A percentile compares a stretch with the other conserved stretches of the same genome.
These are phyloP conservation scores for Phylloscopus collybita DNA, from an alignment of 2,797 vertebrate species.

Conservation along the genomic window DNA sequence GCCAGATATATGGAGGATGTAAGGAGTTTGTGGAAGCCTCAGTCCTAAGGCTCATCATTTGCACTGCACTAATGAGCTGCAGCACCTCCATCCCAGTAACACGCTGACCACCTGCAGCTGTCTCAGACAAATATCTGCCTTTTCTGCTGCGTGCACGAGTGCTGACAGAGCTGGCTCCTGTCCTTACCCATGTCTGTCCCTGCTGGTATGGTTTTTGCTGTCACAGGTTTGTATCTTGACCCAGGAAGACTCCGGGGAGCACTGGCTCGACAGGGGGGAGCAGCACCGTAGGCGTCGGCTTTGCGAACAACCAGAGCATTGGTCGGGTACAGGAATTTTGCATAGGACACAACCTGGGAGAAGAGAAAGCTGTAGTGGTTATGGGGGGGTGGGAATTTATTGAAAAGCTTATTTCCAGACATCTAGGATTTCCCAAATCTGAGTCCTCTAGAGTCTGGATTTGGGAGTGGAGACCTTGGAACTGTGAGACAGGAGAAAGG, in stretches of 20 bases:
- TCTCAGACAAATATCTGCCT: neutral
- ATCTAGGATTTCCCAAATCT: neutral
- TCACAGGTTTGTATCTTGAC: conserved; percentile 74
- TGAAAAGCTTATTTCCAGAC: neutral
- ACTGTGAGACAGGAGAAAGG: neutral
- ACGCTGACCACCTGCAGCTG: neutral
- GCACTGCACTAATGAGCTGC: neutral
- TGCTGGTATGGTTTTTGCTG: conserved; percentile 73
- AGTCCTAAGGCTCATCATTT: neutral
- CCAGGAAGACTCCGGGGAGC: conserved; percentile 78
- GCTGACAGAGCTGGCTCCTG: neutral
- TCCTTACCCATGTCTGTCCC: conserved; percentile 76
- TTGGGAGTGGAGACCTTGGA: neutral
- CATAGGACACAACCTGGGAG: conserved; percentile 92
- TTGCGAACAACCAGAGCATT: conserved; percentile 90
- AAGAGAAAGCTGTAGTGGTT: neutral
- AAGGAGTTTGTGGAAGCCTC: neutral
- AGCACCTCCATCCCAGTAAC: neutral
- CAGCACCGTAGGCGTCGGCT: conserved; percentile 62
- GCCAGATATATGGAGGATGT: neutral
- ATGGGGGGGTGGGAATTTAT: neutral
- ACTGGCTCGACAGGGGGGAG: conserved; percentile 77
- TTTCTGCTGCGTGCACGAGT: neutral
- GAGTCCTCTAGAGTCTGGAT: neutral
- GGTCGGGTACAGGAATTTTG: conserved; percentile 92